Evolutionary conservation across 2,888 invertebrate genomes (phyloP), one percentile per base, ranked within the genome.

Genomic region (Lithophane semibrunnea): DNA sequence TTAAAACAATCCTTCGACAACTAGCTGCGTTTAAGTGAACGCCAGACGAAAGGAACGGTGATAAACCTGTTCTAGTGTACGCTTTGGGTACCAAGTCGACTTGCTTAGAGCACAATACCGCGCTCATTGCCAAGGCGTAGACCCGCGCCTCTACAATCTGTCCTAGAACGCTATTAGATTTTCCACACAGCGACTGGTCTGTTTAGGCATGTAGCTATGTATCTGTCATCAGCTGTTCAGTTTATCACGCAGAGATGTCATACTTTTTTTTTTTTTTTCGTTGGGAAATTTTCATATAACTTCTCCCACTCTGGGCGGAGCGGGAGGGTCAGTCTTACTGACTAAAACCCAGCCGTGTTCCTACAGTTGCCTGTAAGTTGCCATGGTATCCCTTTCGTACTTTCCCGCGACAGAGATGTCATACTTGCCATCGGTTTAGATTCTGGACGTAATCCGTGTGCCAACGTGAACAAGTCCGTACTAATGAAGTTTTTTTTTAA

Each of bases 41-140:
- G n/a, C 56, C 2, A n/a, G 56, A n/a, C 3, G n/a, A 18, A 56
- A n/a, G n/a, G n/a, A 56, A 56, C 56, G 2, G n/a, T 56, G 56
- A n/a, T n/a, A 56, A 56, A 56, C n/a, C 21, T 10, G n/a, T 3
- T 10, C 54, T 3, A n/a, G 10, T 56, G 21, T 56, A 56, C 10
- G 56, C 56, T 56, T 56, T n/a, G n/a, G 56, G 10, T 56, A 3
- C n/a, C 56, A 10, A n/a, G n/a, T 12, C n/a, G 12, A n/a, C 56
- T 56, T 56, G 56, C 56, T 56, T 12, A 56, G n/a, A 56, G 56
- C 56, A 56, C n/a, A 56, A 56, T 56, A 56, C n/a, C 56, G n/a
- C 56, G n/a, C 56, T 56, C n/a, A 56, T n/a, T 12, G n/a, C 37
- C 37, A 37, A 37, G 37, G 3, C 37, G 3, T 2, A 18, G 52